Conservation (phyloP, 2,888 invertebrate species). For the Orchesellides sinensis region DNA sequence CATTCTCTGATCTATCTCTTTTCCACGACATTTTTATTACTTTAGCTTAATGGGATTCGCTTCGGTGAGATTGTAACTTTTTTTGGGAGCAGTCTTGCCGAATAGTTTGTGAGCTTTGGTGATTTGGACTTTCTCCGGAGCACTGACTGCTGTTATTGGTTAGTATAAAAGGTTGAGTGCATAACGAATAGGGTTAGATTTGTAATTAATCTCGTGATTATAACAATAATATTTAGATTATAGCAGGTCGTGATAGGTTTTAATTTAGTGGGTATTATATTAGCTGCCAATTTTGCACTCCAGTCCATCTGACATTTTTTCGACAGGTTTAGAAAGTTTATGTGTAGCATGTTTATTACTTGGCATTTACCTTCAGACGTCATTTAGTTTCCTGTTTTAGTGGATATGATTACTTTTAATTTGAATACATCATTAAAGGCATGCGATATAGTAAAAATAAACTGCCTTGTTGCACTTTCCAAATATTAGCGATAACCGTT, state of each 20-base stretch:
- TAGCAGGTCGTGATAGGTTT: neutral
- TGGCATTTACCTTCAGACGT: conserved; percentile 5
- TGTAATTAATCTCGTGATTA: neutral
- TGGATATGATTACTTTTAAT: too few relatives aligned
- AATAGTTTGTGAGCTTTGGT: neutral
- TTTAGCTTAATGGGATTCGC: conserved; percentile 62
- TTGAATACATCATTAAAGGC: too few relatives aligned
- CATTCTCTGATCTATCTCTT: conserved; percentile 11
- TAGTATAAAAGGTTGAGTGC: neutral
- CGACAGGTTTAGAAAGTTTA: neutral
- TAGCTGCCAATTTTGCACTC: neutral
- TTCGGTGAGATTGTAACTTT: conserved; percentile 55
- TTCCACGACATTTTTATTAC: conserved; percentile 62
- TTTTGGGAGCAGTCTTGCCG: too few relatives aligned
- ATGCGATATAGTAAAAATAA: too few relatives aligned
- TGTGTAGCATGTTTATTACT: neutral
- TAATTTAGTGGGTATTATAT: neutral
- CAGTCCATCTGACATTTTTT: neutral
- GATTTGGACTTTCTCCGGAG: conserved; percentile 45
- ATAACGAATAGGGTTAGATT: conserved; percentile 10
- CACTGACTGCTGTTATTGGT: too few relatives aligned
- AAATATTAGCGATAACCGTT: too few relatives aligned
- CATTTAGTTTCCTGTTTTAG: neutral
- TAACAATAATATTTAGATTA: neutral
- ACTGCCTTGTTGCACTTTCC: too few relatives aligned